Evolutionary conservation across 1,140 invertebrate species (phyloP), one percentile per base, ranked within the genome.

Genomic region (Catajapyx aquilonaris): DNA sequence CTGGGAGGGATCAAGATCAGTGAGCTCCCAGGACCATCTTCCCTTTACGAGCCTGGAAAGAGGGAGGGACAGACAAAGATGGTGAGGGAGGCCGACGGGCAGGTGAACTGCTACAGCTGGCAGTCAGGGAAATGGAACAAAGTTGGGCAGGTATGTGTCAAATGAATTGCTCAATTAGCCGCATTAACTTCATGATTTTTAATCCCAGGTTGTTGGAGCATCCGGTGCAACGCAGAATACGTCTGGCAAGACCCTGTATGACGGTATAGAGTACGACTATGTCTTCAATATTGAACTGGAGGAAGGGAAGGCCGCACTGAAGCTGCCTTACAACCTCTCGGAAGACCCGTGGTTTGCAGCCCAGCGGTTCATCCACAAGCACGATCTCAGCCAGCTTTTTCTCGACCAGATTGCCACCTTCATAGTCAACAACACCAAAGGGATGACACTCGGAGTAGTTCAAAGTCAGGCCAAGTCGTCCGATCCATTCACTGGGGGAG

Each of bases 401-500:
- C 66, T 94, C 31, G 87, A 94, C 49, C 78, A 91, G 64, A 81
- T 95, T 19, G 86, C 87, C n/a, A 81, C 90, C 59, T 94, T 94
- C 54, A 91, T 96, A 40, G 66, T 87, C 11, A 80, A 73, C 41
- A 94, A 94, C 60, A 66, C 65, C 18, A 60, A 62, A 48, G 57
- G 55, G 22, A 50, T 53, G 13, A 51, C 51, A 15, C 39, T 57
- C 15, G 52, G 47, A 11, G 44, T 42, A 35, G 42, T 39, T 5
- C 37, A 30, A 35, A 30, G 39, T 38, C 30, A 17, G 17, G 34
- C 30, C 33, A 36, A 7, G 36, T 18, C 17, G 40, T 22, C 19
- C 41, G 81, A 85, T 65, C 80, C 80, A 5, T 84, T 84, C 48
- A 86, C 81, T 5, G 57, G 62, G 45, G 56, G 50, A 3, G 53